Conservation (phyloP, 2,113 vertebrate genomes). For the Ameiurus melas region DNA sequence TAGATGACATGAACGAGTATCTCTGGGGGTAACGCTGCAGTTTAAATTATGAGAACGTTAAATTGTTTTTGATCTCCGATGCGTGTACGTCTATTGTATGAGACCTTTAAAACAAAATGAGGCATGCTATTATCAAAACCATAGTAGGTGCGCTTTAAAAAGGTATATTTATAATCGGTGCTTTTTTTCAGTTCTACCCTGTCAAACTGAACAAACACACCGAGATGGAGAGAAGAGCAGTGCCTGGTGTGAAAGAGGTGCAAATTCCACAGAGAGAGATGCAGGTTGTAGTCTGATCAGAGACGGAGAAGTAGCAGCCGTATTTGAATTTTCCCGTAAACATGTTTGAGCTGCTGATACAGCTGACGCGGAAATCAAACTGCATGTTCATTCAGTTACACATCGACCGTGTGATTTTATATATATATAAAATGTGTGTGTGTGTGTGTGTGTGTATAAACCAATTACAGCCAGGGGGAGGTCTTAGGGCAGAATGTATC, state of each 20-base stretch:
- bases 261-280: neutral
- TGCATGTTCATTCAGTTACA: neutral
- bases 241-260: neutral
- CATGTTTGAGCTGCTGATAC: neutral
- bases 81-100: no score
- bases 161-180: no score
- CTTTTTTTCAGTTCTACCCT: neutral
- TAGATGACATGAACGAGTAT: neutral
- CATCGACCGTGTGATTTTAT: neutral
- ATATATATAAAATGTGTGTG: no score
- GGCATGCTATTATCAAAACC: no score
- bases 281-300: neutral
- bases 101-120: no score
- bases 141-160: no score
- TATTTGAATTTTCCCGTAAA: neutral
- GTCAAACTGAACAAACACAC: neutral
- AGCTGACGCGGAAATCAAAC: neutral
- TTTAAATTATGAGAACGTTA: no score
- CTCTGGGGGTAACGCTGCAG: neutral
- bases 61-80: no score
- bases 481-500: neutral
- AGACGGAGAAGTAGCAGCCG: neutral
- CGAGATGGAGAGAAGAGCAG: neutral
- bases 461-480: neutral
- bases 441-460: no score